Evolutionary conservation across 2,797 vertebrate species (phyloP).

Genomic region (Coilia nasus): DNA sequence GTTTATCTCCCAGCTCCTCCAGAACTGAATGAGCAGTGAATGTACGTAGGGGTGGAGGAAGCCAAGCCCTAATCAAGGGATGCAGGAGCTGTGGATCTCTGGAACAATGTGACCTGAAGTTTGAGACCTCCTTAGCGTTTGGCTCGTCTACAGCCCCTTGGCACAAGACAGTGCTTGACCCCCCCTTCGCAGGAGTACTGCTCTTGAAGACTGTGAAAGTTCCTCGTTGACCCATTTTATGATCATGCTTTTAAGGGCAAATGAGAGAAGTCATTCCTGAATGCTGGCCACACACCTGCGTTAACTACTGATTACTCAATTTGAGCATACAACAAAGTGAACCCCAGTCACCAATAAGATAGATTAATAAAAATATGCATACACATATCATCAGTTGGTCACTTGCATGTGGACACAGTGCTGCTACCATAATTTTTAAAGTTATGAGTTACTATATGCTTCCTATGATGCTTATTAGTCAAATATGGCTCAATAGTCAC

Average conservation of each 20-base stretch:
- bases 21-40: neutral
- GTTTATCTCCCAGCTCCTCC: neutral
- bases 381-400: no score
- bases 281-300: neutral
- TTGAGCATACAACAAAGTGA: neutral
- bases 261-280: neutral
- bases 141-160: slow-evolving; percentile 50
- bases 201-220: neutral
- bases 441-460: neutral
- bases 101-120: slow-evolving; percentile 53
- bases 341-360: neutral
- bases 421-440: no score
- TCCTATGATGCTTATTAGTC: neutral
- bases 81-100: slow-evolving; percentile 57
- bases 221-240: neutral
- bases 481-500: neutral
- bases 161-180: slow-evolving; percentile 27
- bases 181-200: neutral
- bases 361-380: no score
- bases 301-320: neutral
- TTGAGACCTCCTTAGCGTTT: slow-evolving; percentile 65
- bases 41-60: neutral
- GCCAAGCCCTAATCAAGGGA: slow-evolving; percentile 36
- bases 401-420: no score
- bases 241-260: neutral